Base-by-base conservation (phyloP, 1,140 invertebrate species). In the Monomorium pharaonis region DNA sequence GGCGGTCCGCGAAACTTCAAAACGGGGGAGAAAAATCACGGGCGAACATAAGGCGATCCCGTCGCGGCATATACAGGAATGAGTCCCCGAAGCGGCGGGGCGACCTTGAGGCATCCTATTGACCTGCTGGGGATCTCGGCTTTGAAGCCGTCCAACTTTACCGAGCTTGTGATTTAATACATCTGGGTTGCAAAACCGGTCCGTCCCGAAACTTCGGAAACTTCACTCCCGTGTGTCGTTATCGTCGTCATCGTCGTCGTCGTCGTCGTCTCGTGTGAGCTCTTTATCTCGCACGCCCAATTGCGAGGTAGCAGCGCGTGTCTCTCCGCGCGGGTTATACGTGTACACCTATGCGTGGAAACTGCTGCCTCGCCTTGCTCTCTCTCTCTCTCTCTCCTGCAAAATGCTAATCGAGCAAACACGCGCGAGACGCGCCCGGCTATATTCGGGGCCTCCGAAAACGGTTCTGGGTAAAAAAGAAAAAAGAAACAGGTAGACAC, bases 401-500 rank as follows among this genome's bases (percentile, higher is more conserved):
- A 80, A 83, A 83, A 83, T 83, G 78, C 54, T 83, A 83, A 83
- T 83, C 67, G 67, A 30, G 67, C 78, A 72, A 72, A 72, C 78
- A 83, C 78, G 37, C 78, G 37, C 54, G 78, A 72, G 51, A 72
- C 67, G 67, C 78, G 42, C n/a, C n/a, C n/a, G n/a, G n/a, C n/a
- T n/a, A n/a, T n/a, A n/a, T 37, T 54, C 30, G 21, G 16, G 6
- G 21, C 10, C 49, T 5, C 44, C 16, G 42, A 65, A 44, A 51
- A 14, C 2, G 7, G 10, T 54, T 21, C 5, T 30, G n/a, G n/a
- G n/a, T 44, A 56, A 21, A 70, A 30, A 54, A 33, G 2, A 5
- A 54, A 30, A 14, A 27, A 24, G n/a, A n/a, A n/a, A n/a, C n/a
- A n/a, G n/a, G n/a, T n/a, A n/a, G n/a, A n/a, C 18, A 27, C 27